Evolutionary conservation across 2,797 vertebrate species (phyloP).

Genomic region (Phrynocephalus guinanensis): DNA sequence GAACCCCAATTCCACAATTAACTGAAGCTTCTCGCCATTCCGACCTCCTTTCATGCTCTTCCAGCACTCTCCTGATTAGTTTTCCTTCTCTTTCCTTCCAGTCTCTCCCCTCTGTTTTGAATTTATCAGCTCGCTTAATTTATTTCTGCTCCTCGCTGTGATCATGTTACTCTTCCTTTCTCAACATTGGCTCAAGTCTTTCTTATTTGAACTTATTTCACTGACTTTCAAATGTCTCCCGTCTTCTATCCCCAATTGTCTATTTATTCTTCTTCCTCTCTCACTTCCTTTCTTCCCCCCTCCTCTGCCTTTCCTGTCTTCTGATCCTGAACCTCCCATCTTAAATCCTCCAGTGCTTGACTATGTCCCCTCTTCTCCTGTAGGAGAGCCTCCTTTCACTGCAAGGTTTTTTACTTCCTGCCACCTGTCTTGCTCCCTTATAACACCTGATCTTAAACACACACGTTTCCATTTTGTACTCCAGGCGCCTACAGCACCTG

Average conservation of each 20-base stretch:
- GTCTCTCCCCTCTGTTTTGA: slow-evolving; percentile 1
- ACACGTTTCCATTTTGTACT: not conserved
- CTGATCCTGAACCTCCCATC: not conserved
- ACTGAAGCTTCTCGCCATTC: not conserved
- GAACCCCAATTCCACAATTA: not conserved
- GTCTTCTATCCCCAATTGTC: not conserved
- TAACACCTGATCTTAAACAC: not conserved
- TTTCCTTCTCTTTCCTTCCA: not conserved
- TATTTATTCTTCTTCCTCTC: not conserved
- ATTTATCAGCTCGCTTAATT: not conserved
- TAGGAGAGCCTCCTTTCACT: not conserved
- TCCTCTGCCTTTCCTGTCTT: not conserved
- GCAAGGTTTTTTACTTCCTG: not conserved
- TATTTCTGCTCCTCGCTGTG: not conserved
- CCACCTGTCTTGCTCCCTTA: not conserved
- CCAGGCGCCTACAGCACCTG: too few species aligned
- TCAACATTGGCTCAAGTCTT: not conserved
- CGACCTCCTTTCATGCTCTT: not conserved
- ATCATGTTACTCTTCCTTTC: not conserved
- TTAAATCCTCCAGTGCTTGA: not conserved
- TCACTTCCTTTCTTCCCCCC: too few species aligned
- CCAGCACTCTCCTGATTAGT: not conserved
- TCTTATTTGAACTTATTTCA: not conserved
- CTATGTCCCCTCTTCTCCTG: not conserved
- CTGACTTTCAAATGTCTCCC: not conserved